A percentile compares a stretch with the other conserved stretches of the same genome.
These are phyloP conservation scores for Poecile montanus DNA, from an alignment of 2,797 vertebrate species.

Conservation along the genomic window DNA sequence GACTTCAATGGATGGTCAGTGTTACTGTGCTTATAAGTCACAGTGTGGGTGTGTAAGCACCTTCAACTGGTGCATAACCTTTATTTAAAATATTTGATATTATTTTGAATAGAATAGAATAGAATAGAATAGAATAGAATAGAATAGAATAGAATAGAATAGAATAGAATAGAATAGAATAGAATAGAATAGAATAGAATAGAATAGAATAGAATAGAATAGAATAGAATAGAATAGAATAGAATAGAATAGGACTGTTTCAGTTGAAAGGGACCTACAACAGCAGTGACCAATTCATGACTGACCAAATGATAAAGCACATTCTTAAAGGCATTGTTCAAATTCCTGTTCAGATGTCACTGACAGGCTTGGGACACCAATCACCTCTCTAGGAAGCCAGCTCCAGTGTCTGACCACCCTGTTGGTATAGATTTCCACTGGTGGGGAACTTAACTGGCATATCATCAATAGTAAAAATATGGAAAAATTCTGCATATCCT, in stretches of 20 bases:
- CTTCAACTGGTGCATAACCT: neutral
- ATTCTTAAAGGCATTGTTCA: neutral
- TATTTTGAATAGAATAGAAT: neutral
- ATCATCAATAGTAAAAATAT: neutral
- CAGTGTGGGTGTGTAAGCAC: neutral
- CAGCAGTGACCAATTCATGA: neutral
- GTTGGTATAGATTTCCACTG: neutral
- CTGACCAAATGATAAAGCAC: neutral
- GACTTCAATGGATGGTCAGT: neutral
- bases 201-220: too few species aligned
- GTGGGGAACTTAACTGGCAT: neutral
- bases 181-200: too few species aligned
- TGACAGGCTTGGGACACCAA: neutral
- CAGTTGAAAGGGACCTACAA: neutral
- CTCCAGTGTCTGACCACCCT: neutral
- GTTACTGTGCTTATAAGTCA: neutral
- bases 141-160: too few species aligned
- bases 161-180: too few species aligned
- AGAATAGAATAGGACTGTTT: neutral
- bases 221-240: neutral
- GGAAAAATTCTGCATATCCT: neutral
- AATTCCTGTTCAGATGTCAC: neutral
- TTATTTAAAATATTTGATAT: neutral
- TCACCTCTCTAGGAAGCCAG: neutral
- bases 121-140: too few species aligned